Conservation (phyloP, 2,888 invertebrate species). For the Zygogramma bicolorata region DNA sequence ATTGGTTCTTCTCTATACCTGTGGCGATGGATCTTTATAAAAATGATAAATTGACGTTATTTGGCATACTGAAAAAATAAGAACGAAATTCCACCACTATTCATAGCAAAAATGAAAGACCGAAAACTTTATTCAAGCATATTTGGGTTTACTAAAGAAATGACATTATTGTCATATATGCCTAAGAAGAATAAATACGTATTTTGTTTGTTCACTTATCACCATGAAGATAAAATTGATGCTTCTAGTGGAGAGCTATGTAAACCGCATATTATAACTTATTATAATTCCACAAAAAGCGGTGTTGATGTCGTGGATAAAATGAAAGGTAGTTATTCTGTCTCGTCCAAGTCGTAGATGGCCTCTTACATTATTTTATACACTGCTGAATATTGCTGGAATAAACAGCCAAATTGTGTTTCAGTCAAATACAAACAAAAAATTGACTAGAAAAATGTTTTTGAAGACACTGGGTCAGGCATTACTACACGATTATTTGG, state of each 20-base stretch:
- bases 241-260: slow-evolving; percentile 5
- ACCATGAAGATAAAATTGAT: slow-evolving; percentile 11
- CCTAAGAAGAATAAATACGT: slow-evolving; percentile 13
- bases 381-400: slow-evolving; percentile 21
- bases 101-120: slow-evolving; percentile 7
- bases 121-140: background rate
- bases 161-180: slow-evolving; percentile 9
- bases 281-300: background rate
- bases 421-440: background rate
- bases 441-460: background rate
- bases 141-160: slow-evolving; percentile 6
- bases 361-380: background rate
- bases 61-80: slow-evolving; percentile 1
- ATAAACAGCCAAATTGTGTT: background rate
- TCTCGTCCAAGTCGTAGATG: slow-evolving; percentile 10
- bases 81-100: background rate
- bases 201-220: slow-evolving; percentile 10
- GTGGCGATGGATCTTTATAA: slow-evolving; percentile 2
- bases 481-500: background rate
- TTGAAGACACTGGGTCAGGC: background rate
- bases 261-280: background rate
- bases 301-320: background rate
- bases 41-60: slow-evolving; percentile 13
- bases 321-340: slow-evolving; percentile 8
- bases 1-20: slow-evolving; percentile 10